Percentiles rank a stretch among this genome's conserved stretches.
phyloP scores from a whole-genome alignment of 2,797 vertebrate species.

The Gallinago solitaria region DNA sequence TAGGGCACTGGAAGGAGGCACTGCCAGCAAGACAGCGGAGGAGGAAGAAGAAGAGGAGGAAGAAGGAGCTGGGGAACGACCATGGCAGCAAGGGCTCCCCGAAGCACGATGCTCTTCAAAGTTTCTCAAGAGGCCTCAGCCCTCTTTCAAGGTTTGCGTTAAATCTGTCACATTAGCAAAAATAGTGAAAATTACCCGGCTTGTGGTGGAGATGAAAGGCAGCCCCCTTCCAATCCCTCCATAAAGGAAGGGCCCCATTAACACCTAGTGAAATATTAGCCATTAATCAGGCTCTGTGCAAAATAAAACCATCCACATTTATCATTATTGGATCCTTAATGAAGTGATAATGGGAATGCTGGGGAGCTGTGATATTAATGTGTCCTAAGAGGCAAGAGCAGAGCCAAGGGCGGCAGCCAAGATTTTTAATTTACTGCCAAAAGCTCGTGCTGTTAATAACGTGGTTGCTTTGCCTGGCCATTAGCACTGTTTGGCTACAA shows the following conservation, averaged over 20 bases:
- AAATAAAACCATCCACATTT: slow-evolving; percentile 70
- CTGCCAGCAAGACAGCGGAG: not conserved
- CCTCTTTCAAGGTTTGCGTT: slow-evolving; percentile 26
- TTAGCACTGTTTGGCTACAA: slow-evolving; percentile 26
- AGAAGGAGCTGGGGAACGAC: not conserved
- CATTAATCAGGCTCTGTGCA: slow-evolving; percentile 64
- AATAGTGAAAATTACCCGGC: slow-evolving; percentile 32
- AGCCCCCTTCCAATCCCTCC: slow-evolving; percentile 26
- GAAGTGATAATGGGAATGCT: slow-evolving; percentile 75
- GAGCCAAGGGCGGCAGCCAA: slow-evolving; percentile 69
- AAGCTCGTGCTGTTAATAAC: slow-evolving; percentile 55
- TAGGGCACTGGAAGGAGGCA: not conserved
- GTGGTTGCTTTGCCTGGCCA: slow-evolving; percentile 18
- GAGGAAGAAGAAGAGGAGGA: not conserved
- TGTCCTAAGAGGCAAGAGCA: slow-evolving; percentile 67
- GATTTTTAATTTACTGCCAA: slow-evolving; percentile 73
- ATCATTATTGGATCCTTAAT: slow-evolving; percentile 75
- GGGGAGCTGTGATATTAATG: slow-evolving; percentile 74
- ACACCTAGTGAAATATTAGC: slow-evolving; percentile 72
- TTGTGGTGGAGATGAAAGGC: slow-evolving; percentile 54
- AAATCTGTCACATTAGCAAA: slow-evolving; percentile 51
- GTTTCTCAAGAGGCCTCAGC: slow-evolving; percentile 5
- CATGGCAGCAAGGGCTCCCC: not conserved
- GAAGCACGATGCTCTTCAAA: not conserved
- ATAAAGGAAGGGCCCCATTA: slow-evolving; percentile 66